Evolutionary conservation across 2,797 vertebrate species (phyloP).

Genomic region (Apogon talboti): DNA sequence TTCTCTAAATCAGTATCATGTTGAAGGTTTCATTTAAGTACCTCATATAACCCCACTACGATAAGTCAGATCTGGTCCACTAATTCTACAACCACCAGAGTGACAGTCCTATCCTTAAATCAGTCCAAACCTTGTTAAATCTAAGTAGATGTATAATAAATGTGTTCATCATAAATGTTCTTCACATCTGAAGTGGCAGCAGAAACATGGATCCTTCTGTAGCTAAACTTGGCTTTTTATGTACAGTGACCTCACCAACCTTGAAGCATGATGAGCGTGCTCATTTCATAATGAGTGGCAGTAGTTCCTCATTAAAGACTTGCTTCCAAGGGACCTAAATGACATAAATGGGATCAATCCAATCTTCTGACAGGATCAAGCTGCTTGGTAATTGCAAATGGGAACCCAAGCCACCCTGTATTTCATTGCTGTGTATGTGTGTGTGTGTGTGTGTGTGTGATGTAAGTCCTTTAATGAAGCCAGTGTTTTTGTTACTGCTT

Average conservation of each 20-base stretch:
- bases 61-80: background rate
- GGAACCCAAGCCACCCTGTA: constrained; percentile 64
- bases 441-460: constrained; percentile 17
- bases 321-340: constrained; percentile 72
- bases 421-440: constrained; percentile 42
- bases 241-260: constrained; percentile 52
- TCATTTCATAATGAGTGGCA: constrained; percentile 67
- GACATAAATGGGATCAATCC: constrained; percentile 76
- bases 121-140: background rate
- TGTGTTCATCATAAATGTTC: background rate
- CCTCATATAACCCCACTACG: no score
- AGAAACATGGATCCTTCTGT: background rate
- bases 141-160: constrained; percentile 1
- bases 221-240: background rate
- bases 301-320: constrained; percentile 73
- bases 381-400: constrained; percentile 75
- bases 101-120: background rate
- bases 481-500: background rate
- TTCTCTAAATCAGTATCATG: no score
- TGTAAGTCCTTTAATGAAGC: background rate
- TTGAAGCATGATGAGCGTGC: constrained; percentile 64
- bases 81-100: background rate
- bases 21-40: no score
- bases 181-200: background rate
- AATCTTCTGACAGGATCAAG: constrained; percentile 78